Percentiles rank a stretch among this genome's conserved stretches.
These are phyloP conservation scores for Donacobius atricapilla DNA, from an alignment of 2,113 vertebrate species.

Conservation along the genomic window DNA sequence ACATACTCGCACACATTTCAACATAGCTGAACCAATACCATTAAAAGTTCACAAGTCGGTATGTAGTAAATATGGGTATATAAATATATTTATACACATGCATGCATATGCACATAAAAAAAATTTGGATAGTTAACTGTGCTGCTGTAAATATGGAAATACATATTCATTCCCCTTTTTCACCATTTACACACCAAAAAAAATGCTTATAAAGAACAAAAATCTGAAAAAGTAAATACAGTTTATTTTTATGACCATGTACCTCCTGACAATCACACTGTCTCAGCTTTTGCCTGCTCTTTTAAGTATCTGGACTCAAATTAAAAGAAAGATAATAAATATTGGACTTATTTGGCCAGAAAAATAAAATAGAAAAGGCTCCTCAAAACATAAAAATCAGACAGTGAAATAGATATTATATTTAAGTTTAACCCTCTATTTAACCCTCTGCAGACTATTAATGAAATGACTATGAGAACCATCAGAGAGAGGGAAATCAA, in stretches of 20 bases:
- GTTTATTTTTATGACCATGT: conserved; percentile 24
- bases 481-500: neutral
- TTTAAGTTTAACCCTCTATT: neutral
- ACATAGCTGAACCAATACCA: neutral
- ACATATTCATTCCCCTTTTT: neutral
- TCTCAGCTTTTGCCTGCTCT: neutral
- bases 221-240: conserved; percentile 21
- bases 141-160: conserved; percentile 4
- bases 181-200: neutral
- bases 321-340: neutral
- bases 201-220: conserved; percentile 7
- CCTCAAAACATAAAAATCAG: neutral
- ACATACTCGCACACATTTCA: neutral
- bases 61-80: neutral
- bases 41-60: neutral
- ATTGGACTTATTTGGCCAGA: neutral
- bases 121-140: neutral
- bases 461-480: neutral
- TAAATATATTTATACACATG: neutral
- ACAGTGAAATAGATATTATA: neutral
- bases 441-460: neutral
- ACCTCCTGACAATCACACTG: neutral
- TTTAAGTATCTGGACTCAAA: conserved; percentile 31
- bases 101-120: neutral
- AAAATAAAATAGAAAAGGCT: neutral